phyloP scores from a whole-genome alignment of 92 coral and sea anemone species.

The Palythoa heliodiscus region DNA sequence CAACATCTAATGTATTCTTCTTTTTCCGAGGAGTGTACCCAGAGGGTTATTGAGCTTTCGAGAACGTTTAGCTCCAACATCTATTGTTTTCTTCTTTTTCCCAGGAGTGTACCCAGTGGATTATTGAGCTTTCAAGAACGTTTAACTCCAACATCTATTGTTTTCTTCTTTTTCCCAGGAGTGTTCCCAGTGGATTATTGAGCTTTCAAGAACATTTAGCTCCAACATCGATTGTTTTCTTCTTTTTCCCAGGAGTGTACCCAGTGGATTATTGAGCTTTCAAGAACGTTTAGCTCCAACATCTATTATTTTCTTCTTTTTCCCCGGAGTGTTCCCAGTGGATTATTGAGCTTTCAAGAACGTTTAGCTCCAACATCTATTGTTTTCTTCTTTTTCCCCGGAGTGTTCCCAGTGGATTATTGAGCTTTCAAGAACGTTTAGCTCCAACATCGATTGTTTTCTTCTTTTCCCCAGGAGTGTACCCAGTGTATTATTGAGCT shows the following conservation, averaged over 20 bases:
- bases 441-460: conserved; percentile 35
- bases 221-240: neutral
- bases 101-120: conserved; percentile 83
- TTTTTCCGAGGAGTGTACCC: conserved; percentile 68
- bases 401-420: conserved; percentile 84
- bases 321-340: conserved; percentile 73
- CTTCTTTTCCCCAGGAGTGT: conserved; percentile 58
- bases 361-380: conserved; percentile 58
- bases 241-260: neutral
- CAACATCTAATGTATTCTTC: neutral
- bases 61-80: conserved; percentile 64
- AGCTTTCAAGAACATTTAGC: conserved; percentile 82
- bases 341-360: conserved; percentile 84
- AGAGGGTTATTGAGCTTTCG: conserved; percentile 87
- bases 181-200: conserved; percentile 86
- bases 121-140: conserved; percentile 77
- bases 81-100: neutral
- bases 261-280: conserved; percentile 86
- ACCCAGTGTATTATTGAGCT: conserved; percentile 88
- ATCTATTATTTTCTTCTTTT: neutral
- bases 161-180: conserved; percentile 48
- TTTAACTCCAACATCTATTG: conserved; percentile 55
- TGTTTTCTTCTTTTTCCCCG: conserved; percentile 16
- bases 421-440: conserved; percentile 79
- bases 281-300: conserved; percentile 61